Conservation (phyloP, 2,113 vertebrate genomes). For the Panurus biarmicus region DNA sequence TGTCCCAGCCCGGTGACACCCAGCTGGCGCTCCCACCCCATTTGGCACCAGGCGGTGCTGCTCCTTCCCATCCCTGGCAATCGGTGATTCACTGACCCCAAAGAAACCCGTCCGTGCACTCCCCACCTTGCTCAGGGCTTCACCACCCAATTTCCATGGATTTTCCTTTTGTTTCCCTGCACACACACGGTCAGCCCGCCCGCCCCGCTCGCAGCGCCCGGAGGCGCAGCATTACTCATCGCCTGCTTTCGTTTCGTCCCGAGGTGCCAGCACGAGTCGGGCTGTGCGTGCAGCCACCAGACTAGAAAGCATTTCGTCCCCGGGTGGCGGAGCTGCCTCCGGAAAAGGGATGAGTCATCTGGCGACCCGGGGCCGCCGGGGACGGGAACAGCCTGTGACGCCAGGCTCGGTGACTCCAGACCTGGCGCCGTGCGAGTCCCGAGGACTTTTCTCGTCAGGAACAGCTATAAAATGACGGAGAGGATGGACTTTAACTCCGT, state of each 20-base stretch:
- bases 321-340: background rate
- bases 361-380: fast-evolving
- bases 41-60: background rate
- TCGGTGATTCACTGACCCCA: background rate
- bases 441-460: background rate
- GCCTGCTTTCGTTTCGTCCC: fast-evolving
- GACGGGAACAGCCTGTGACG: background rate
- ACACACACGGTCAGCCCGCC: background rate
- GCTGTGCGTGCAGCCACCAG: background rate
- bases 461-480: background rate
- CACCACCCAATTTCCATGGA: background rate
- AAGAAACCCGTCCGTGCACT: background rate
- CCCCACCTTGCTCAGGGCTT: background rate
- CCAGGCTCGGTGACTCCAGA: background rate
- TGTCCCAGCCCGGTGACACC: background rate
- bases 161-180: background rate
- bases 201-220: background rate
- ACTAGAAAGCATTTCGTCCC: background rate
- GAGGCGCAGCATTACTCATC: background rate
- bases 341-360: background rate
- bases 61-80: background rate
- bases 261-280: background rate
- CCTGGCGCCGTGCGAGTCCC: background rate
- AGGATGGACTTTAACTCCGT: background rate
- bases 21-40: fast-evolving